Evolutionary conservation across 2,888 invertebrate species (phyloP), one percentile per base, ranked within the genome.

Genomic region (Sesamia inferens): DNA sequence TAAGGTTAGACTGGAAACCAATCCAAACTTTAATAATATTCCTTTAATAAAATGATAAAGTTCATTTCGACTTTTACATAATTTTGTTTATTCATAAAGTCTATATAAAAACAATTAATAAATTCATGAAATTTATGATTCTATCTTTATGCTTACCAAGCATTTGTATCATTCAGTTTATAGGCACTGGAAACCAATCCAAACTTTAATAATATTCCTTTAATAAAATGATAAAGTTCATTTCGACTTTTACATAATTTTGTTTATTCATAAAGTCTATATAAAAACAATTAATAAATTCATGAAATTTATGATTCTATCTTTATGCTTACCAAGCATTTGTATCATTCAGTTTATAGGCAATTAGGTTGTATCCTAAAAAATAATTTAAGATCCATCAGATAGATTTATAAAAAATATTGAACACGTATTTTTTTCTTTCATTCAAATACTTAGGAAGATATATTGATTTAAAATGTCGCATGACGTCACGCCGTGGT

Each of bases 231-330:
- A n/a, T n/a, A n/a, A n/a, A n/a, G n/a, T n/a, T n/a, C n/a, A n/a
- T n/a, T n/a, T n/a, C n/a, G n/a, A 63, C 68, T 14, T 19, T 44
- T 44, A 31, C 24, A 31, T 51, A 55, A 44, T 75, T 51, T 31
- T 13, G 44, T 42, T 44, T 22, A 48, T 62, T 76, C 7, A 42
- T 61, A 42, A 8, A 58, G 10, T 51, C 13, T 24, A 70, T 61
- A 61, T 19, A 31, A 61, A 61, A 80, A 65, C 67, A 67, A 69
- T 77, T n/a, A 71, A 54, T 80, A 69, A 81, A 81, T 81, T 73
- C 70, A 62, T 73, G 54, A 31, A 71, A 74, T 81, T 78, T 67
- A 55, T 61, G 39, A 63, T 67, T 59, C n/a, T 42, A 69, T 63
- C 78, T 64, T 71, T 24, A 31, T 55, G 61, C 63, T 78, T 81